Evolutionary conservation across 2,113 vertebrate genomes (phyloP).

Genomic region (Alouatta palliata): DNA sequence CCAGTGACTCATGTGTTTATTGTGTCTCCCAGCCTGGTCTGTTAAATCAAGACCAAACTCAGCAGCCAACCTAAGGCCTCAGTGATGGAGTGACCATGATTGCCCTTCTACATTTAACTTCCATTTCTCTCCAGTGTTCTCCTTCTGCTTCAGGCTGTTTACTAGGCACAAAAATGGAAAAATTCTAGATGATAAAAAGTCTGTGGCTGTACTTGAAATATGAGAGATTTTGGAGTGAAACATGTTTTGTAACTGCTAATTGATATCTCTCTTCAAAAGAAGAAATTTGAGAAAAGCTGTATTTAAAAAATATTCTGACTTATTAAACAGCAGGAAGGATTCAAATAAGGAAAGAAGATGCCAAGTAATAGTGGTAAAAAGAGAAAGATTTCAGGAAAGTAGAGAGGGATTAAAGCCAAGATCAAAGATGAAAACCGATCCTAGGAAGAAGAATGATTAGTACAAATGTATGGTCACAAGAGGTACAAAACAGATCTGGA

Average conservation of each 20-base stretch:
- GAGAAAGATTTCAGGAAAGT: background rate
- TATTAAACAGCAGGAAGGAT: background rate
- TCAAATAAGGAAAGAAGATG: background rate
- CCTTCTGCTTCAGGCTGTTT: background rate
- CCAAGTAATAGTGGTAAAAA: background rate
- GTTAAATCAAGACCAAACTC: background rate
- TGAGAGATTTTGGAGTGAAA: background rate
- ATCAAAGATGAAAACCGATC: background rate
- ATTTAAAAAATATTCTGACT: background rate
- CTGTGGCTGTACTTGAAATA: background rate
- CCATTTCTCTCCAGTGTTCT: background rate
- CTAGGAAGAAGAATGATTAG: background rate
- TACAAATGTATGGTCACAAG: background rate
- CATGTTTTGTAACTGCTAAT: background rate
- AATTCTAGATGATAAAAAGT: background rate
- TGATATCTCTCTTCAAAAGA: background rate
- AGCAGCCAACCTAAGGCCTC: background rate
- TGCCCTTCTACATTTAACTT: background rate
- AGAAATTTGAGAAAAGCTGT: background rate
- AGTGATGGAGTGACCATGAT: background rate
- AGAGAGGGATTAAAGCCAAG: background rate
- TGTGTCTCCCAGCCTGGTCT: background rate
- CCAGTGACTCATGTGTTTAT: background rate
- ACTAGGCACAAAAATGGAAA: background rate
- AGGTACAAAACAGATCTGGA: background rate